phyloP scores from a whole-genome alignment of 2,888 invertebrate genomes.

The Julus scanicus region DNA sequence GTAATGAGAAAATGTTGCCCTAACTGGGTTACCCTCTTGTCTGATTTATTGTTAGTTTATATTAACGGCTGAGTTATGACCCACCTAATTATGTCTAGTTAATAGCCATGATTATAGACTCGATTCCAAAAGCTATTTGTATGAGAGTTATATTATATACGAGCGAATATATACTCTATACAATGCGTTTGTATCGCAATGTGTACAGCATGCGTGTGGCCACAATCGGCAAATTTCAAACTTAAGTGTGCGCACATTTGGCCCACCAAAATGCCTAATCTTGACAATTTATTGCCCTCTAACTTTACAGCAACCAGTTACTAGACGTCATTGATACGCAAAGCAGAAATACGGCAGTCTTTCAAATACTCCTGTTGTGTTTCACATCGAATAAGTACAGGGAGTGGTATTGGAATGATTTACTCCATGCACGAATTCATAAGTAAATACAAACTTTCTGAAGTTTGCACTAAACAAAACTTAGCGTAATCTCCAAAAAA shows the following conservation, averaged over 20 bases:
- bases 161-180: background rate
- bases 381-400: no score
- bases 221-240: background rate
- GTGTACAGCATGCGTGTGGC: background rate
- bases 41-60: constrained; percentile 45
- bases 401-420: no score
- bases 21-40: constrained; percentile 8
- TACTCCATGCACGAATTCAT: no score
- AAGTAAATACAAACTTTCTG: no score
- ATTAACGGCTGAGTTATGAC: constrained; percentile 45
- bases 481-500: no score
- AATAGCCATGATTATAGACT: constrained; percentile 43
- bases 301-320: background rate
- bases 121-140: background rate
- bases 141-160: background rate
- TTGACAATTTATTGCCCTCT: background rate
- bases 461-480: no score
- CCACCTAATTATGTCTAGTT: constrained; percentile 41
- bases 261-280: background rate
- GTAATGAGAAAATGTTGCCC: constrained; percentile 18
- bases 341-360: background rate
- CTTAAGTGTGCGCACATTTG: background rate
- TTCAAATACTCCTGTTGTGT: no score
- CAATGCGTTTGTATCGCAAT: background rate
- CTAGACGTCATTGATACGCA: background rate